Conservation (phyloP, 1,140 invertebrate genomes). For the Latrodectus geometricus region DNA sequence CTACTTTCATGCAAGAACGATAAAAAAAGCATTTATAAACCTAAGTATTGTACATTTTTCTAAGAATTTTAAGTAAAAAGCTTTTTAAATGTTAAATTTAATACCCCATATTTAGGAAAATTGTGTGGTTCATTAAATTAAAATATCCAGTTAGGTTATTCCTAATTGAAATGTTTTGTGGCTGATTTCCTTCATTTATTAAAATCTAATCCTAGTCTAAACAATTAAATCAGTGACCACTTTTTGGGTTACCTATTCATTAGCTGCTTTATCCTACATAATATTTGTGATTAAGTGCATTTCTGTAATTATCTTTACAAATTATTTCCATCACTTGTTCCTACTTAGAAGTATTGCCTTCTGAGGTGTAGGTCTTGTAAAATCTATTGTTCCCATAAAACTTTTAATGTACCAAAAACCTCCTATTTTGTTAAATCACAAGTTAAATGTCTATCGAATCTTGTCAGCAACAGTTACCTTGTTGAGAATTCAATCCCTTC, state of each 20-base stretch:
- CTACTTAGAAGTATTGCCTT: constrained; percentile 37
- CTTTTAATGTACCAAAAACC: constrained; percentile 36
- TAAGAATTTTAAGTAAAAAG: too few species aligned
- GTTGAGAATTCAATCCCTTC: constrained; percentile 39
- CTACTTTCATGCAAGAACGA: constrained; percentile 40
- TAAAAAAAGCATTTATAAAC: constrained; percentile 37
- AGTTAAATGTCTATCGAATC: constrained; percentile 29
- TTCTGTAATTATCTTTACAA: constrained; percentile 8
- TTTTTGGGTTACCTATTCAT: neutral
- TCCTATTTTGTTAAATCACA: constrained; percentile 57
- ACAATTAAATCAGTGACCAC: too few species aligned
- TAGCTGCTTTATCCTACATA: constrained; percentile 1
- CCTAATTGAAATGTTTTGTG: too few species aligned
- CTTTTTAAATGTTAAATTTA: too few species aligned
- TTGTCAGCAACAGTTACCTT: constrained; percentile 46
- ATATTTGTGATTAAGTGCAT: neutral
- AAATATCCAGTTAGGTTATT: too few species aligned
- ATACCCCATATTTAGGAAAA: too few species aligned
- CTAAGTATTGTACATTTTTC: constrained; percentile 32
- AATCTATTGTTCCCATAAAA: constrained; percentile 14
- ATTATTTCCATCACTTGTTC: constrained; percentile 42
- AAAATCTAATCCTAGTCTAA: too few species aligned
- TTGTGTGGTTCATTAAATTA: too few species aligned
- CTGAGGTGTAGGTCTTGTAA: constrained; percentile 31
- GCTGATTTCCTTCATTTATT: too few species aligned